Percentiles rank a stretch among this genome's conserved stretches.
Evolutionary conservation across 2,797 vertebrate genomes (phyloP).

Genomic region (Cottoperca gobio): DNA sequence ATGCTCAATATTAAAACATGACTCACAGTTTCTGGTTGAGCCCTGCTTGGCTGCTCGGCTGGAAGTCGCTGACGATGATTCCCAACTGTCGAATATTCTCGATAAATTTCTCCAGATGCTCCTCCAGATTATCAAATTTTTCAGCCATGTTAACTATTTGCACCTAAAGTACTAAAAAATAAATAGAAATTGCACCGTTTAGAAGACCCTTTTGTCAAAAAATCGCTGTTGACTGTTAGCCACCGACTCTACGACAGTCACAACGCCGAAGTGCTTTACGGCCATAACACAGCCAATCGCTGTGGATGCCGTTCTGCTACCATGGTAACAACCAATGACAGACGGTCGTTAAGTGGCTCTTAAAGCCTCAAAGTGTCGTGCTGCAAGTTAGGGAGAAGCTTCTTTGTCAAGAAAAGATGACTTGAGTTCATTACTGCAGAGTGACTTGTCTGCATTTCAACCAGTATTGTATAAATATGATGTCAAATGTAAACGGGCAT

Average conservation of each 20-base stretch:
- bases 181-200: neutral
- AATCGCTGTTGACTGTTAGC: constrained; percentile 25
- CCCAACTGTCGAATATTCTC: constrained; percentile 98
- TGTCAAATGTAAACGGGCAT: no score
- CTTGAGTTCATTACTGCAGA: neutral
- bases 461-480: no score
- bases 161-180: neutral
- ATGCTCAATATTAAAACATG: neutral
- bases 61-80: constrained; percentile 99
- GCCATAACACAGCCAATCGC: constrained; percentile 69
- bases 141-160: constrained; percentile 89
- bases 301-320: constrained; percentile 34
- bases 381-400: neutral
- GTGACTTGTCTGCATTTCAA: neutral
- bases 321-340: constrained; percentile 60
- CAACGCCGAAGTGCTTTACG: constrained; percentile 73
- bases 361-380: constrained; percentile 66
- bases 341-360: constrained; percentile 25
- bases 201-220: constrained; percentile 3
- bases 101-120: constrained; percentile 98
- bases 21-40: constrained; percentile 98
- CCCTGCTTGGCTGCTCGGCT: constrained; percentile 97
- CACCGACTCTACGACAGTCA: constrained; percentile 24
- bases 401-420: constrained; percentile 25
- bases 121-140: constrained; percentile 97